Conservation (phyloP, 2,113 vertebrate genomes). For the Petrocephalus microphthalmus region DNA sequence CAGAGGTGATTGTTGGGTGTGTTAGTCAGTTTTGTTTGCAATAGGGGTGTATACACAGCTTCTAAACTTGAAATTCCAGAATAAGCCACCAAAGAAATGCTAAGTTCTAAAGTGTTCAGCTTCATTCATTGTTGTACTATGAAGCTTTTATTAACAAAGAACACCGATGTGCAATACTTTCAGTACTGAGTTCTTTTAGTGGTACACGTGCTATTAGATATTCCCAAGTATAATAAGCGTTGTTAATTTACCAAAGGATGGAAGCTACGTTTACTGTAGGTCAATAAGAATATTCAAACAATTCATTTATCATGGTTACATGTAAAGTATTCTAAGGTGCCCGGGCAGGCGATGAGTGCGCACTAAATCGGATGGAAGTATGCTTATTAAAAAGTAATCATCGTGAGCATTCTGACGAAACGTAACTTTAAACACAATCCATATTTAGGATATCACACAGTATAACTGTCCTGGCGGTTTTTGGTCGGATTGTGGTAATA, state of each 20-base stretch:
- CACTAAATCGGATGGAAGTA: neutral
- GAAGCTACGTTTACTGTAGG: neutral
- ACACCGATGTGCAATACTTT: neutral
- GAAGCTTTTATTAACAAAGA: neutral
- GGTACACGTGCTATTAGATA: neutral
- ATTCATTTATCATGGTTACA: neutral
- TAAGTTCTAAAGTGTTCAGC: neutral
- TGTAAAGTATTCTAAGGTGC: neutral
- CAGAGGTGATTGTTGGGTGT: neutral
- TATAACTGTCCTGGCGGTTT: neutral
- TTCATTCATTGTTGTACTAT: neutral
- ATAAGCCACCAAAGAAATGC: neutral
- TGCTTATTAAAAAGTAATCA: neutral
- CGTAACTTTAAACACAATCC: neutral
- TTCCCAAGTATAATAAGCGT: neutral
- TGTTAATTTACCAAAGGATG: neutral
- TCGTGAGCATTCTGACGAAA: neutral
- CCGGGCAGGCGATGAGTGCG: neutral
- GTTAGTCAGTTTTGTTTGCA: neutral
- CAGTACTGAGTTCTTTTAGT: neutral
- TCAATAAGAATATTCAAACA: neutral
- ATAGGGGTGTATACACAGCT: neutral
- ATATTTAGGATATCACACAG: neutral
- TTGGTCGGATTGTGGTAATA: neutral
- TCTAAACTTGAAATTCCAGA: neutral